These are phyloP conservation scores for Ischnus inquisitorius DNA, from an alignment of 2,888 invertebrate genomes.

Conservation along the genomic window DNA sequence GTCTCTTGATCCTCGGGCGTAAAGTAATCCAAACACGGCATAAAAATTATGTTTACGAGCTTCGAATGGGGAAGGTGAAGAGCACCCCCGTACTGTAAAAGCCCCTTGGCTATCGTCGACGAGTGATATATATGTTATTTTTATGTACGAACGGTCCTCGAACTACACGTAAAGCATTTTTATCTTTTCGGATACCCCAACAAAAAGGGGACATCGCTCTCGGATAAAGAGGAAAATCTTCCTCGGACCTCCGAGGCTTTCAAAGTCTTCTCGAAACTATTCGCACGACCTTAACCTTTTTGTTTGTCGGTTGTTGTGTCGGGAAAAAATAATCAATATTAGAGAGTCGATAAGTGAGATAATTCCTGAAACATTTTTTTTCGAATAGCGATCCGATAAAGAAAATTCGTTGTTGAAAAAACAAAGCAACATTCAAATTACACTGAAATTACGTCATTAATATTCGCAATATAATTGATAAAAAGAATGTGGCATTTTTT, in stretches of 20 bases:
- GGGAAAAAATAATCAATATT: too few relatives aligned
- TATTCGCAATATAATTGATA: too few relatives aligned
- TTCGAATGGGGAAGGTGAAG: constrained; percentile 77
- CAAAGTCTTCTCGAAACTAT: too few relatives aligned
- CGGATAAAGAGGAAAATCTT: neutral
- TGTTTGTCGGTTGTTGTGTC: neutral
- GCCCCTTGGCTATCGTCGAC: constrained; percentile 39
- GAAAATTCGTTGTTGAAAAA: too few relatives aligned
- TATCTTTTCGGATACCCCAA: neutral
- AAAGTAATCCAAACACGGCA: constrained; percentile 84
- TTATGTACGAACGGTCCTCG: too few relatives aligned
- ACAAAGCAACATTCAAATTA: too few relatives aligned
- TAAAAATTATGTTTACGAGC: constrained; percentile 85
- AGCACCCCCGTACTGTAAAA: constrained; percentile 39
- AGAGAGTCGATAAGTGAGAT: too few relatives aligned
- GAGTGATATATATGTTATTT: constrained; percentile 28
- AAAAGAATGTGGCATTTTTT: neutral
- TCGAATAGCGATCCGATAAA: too few relatives aligned
- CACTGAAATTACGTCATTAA: too few relatives aligned
- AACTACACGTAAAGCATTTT: neutral
- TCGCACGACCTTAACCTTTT: too few relatives aligned
- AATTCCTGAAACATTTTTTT: too few relatives aligned
- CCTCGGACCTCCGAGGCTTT: too few relatives aligned
- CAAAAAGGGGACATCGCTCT: neutral
- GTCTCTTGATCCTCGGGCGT: constrained; percentile 82